Evolutionary conservation across 2,888 invertebrate species (phyloP).

Genomic region (Syritta pipiens): DNA sequence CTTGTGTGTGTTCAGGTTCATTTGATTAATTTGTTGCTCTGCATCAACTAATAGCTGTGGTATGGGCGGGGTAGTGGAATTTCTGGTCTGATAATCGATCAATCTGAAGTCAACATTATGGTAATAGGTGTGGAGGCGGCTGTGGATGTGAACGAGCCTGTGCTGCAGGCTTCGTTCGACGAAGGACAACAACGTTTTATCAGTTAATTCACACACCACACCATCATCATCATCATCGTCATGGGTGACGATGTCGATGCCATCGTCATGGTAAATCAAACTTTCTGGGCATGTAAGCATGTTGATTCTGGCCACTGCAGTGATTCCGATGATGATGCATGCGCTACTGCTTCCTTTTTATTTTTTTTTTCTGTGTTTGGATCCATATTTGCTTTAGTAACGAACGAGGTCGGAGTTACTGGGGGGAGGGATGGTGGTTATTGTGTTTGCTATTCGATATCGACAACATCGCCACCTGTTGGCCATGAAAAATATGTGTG

Average conservation of each 20-base stretch:
- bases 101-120: slow-evolving; percentile 49
- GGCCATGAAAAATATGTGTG: slow-evolving; percentile 1
- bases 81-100: slow-evolving; percentile 48
- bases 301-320: slow-evolving; percentile 37
- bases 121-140: background rate
- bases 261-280: slow-evolving; percentile 26
- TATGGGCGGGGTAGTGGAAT: background rate
- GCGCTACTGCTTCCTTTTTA: slow-evolving; percentile 36
- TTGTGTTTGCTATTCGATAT: slow-evolving; percentile 34
- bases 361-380: no score
- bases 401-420: no score
- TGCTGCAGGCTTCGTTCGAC: slow-evolving; percentile 30
- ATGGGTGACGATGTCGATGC: background rate
- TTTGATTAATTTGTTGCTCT: slow-evolving; percentile 61
- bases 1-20: slow-evolving; percentile 19
- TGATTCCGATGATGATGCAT: background rate
- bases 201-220: slow-evolving; percentile 20
- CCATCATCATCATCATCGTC: background rate
- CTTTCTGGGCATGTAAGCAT: background rate
- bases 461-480: slow-evolving; percentile 46
- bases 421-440: slow-evolving; percentile 31
- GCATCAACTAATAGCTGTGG: slow-evolving; percentile 48
- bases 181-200: slow-evolving; percentile 6
- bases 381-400: slow-evolving; percentile 39
- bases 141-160: no score